A percentile compares a stretch with the other conserved stretches of the same genome.
phyloP scores from a whole-genome alignment of 92 coral and sea anemone species.

The Ricordea florida region DNA sequence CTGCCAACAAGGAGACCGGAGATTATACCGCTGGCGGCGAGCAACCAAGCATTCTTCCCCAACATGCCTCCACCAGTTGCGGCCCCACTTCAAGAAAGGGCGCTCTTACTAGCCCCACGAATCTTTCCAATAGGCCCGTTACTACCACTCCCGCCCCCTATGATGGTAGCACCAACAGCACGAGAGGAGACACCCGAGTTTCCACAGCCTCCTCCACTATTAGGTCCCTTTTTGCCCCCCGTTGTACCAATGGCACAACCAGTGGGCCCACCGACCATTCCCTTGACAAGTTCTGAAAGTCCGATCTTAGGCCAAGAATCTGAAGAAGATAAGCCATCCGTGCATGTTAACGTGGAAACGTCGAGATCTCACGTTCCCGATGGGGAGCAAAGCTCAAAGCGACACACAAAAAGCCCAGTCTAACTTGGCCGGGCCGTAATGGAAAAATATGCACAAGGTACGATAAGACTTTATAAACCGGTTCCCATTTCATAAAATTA shows the following conservation, averaged over 20 bases:
- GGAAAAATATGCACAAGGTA: slow-evolving; percentile 17
- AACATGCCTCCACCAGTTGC: slow-evolving; percentile 2
- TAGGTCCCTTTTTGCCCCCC: not conserved
- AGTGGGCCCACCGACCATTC: slow-evolving; percentile 6
- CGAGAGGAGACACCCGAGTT: not conserved
- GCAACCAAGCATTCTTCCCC: slow-evolving; percentile 11
- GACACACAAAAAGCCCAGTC: slow-evolving; percentile 10
- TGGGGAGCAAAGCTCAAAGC: not conserved
- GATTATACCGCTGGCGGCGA: not conserved
- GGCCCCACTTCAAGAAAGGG: slow-evolving; percentile 9
- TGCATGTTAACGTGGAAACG: slow-evolving; percentile 91
- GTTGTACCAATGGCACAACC: slow-evolving; percentile 23
- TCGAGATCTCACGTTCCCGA: slow-evolving; percentile 91
- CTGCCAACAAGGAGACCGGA: not conserved
- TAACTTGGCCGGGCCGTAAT: slow-evolving; percentile 19
- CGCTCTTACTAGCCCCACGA: slow-evolving; percentile 27
- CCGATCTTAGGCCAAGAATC: slow-evolving; percentile 12
- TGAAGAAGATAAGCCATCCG: slow-evolving; percentile 88
- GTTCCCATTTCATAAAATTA: no score
- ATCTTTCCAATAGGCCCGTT: slow-evolving; percentile 38
- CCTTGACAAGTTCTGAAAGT: slow-evolving; percentile 2
- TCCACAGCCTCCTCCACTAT: slow-evolving; percentile 21
- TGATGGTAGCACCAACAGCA: not conserved
- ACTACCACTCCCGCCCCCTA: slow-evolving; percentile 34
- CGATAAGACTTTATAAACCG: not conserved